Evolutionary conservation across 2,113 vertebrate species (phyloP).

Genomic region (Corvus moneduloides): DNA sequence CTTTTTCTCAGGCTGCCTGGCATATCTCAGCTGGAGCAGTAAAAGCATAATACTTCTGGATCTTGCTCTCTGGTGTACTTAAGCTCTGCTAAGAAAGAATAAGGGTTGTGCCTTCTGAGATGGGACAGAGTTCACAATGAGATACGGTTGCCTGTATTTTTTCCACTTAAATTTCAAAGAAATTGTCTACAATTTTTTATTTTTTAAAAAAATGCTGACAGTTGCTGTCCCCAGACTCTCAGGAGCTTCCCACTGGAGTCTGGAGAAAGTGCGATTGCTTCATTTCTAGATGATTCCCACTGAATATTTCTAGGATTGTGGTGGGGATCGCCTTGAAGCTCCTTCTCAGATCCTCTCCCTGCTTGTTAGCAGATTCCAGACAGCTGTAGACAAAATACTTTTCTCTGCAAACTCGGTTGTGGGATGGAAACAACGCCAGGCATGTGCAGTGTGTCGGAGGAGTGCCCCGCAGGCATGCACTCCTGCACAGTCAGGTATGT

Average conservation of each 20-base stretch:
- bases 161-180: not conserved
- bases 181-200: not conserved
- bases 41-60: not conserved
- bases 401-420: constrained; percentile 7
- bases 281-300: not conserved
- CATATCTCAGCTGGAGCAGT: not conserved
- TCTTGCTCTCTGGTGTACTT: not conserved
- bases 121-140: not conserved
- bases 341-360: constrained; percentile 12
- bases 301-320: not conserved
- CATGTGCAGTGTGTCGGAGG: not conserved
- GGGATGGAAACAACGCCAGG: constrained; percentile 47
- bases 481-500: constrained; percentile 7
- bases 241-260: not conserved
- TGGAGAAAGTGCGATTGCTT: not conserved
- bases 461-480: not conserved
- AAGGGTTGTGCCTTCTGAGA: not conserved
- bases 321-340: not conserved
- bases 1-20: constrained; percentile 4
- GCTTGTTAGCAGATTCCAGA: constrained; percentile 39
- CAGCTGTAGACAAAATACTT: constrained; percentile 44
- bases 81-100: not conserved
- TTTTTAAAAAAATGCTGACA: not conserved
- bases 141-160: not conserved
- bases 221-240: not conserved